Evolutionary conservation across 2,113 vertebrate genomes (phyloP).

Genomic region (Thermophis baileyi): DNA sequence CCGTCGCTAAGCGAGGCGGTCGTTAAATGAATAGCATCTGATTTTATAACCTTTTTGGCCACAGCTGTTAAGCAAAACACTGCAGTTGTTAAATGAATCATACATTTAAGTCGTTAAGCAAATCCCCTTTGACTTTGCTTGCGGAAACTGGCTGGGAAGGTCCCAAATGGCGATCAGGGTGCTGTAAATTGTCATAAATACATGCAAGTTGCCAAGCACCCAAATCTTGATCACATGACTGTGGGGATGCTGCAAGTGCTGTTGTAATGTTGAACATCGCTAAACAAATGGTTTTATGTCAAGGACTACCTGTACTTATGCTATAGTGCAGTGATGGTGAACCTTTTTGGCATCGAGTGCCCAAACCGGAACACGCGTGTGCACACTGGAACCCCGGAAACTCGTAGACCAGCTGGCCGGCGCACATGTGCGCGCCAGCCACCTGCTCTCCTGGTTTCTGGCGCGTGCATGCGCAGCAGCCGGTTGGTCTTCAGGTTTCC

Average conservation of each 20-base stretch:
- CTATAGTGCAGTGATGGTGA: neutral
- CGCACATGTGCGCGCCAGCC: rapidly evolving
- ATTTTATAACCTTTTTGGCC: neutral
- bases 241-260: neutral
- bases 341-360: too few relatives aligned
- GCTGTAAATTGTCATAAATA: neutral
- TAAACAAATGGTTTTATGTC: neutral
- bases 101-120: neutral
- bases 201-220: neutral
- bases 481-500: too few relatives aligned
- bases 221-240: neutral
- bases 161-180: neutral
- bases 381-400: too few relatives aligned
- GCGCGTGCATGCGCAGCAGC: too few relatives aligned
- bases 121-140: neutral
- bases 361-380: too few relatives aligned
- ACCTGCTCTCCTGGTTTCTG: too few relatives aligned
- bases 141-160: neutral
- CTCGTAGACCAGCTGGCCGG: too few relatives aligned
- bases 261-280: neutral
- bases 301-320: neutral
- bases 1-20: neutral
- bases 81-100: neutral
- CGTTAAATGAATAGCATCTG: neutral
- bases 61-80: neutral